Evolutionary conservation across 1,140 invertebrate genomes (phyloP).

Genomic region (Eurosta solidaginis): DNA sequence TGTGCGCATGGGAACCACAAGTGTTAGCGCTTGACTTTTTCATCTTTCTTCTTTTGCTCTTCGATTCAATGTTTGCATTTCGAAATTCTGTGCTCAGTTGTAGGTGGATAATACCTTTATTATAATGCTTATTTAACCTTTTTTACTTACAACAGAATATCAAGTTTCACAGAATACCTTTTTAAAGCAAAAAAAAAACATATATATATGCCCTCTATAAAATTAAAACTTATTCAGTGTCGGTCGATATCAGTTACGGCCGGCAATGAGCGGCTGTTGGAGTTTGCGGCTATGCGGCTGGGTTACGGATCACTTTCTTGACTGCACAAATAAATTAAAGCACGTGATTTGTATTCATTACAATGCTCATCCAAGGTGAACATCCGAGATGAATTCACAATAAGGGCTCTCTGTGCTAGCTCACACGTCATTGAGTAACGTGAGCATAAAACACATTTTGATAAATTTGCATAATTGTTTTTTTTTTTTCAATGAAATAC

Average conservation of each 20-base stretch:
- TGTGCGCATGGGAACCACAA: neutral
- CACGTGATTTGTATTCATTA: constrained; percentile 32
- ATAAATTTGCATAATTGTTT: no score
- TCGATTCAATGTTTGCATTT: neutral
- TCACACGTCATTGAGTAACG: neutral
- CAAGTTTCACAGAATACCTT: neutral
- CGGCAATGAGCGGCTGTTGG: neutral
- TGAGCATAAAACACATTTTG: neutral
- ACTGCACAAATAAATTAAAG: constrained; percentile 18
- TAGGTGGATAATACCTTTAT: neutral
- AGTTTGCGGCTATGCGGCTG: neutral
- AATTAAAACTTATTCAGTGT: neutral
- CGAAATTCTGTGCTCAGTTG: neutral
- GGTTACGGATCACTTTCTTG: neutral
- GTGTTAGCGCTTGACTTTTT: constrained; percentile 12
- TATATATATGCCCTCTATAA: neutral
- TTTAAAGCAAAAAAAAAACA: neutral
- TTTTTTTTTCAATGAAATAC: no score
- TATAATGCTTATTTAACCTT: neutral
- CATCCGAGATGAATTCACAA: neutral
- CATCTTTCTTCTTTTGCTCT: neutral
- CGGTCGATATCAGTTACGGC: neutral
- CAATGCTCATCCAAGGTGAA: neutral
- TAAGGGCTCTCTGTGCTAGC: neutral
- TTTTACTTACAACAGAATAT: neutral